A percentile compares a stretch with the other conserved stretches of the same genome.
phyloP scores from a whole-genome alignment of 1,140 invertebrate genomes.

The Stratiolaelaps scimitus region DNA sequence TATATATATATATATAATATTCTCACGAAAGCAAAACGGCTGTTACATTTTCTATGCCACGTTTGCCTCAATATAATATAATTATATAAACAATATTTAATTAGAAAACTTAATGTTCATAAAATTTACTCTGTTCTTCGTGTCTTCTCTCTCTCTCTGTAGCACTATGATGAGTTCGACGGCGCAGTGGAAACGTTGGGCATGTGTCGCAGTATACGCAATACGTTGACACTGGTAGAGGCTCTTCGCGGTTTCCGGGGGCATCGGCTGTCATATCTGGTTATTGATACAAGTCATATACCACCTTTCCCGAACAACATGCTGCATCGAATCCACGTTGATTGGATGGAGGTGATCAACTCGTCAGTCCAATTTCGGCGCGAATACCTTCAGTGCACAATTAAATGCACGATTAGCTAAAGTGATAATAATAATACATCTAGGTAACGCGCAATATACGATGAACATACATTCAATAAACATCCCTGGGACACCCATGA shows the following conservation, averaged over 20 bases:
- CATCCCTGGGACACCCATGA: too few species aligned
- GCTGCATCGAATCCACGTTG: constrained; percentile 11
- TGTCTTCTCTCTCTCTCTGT: too few species aligned
- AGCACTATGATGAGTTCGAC: constrained; percentile 14
- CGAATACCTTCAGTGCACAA: constrained; percentile 15
- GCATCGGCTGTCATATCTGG: constrained; percentile 2
- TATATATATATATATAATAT: too few species aligned
- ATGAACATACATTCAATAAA: too few species aligned
- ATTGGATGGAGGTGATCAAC: constrained; percentile 25
- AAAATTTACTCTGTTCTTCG: too few species aligned
- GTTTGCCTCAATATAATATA: too few species aligned
- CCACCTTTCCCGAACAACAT: constrained; percentile 23
- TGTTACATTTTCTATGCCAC: too few species aligned
- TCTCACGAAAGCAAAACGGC: too few species aligned
- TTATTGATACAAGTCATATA: constrained; percentile 14
- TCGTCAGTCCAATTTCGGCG: constrained; percentile 10
- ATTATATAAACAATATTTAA: too few species aligned
- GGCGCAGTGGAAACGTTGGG: constrained; percentile 2
- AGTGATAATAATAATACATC: too few species aligned
- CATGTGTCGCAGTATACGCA: background rate
- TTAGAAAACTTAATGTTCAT: too few species aligned
- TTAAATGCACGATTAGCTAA: constrained; percentile 21
- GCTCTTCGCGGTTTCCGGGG: constrained; percentile 24
- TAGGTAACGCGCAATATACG: too few species aligned
- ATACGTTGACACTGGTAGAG: background rate